These are phyloP conservation scores for Campoplex nolae DNA, from an alignment of 2,888 invertebrate species.

Conservation along the genomic window DNA sequence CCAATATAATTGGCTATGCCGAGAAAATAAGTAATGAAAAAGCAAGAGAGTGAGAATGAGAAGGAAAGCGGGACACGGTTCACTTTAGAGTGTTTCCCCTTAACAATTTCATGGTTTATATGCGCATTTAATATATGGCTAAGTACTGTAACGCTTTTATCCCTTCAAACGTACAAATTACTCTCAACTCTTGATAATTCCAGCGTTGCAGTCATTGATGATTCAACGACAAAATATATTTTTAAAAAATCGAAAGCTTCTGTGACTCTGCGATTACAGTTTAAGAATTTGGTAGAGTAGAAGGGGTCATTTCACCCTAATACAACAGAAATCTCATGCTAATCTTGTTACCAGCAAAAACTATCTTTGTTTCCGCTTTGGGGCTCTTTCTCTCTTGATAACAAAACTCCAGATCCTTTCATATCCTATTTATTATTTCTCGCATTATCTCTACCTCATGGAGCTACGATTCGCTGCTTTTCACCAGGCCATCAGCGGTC, in stretches of 20 bases:
- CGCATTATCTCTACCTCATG: not conserved
- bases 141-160: not conserved
- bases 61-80: not conserved
- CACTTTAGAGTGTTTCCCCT: constrained; percentile 18
- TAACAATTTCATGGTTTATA: constrained; percentile 19
- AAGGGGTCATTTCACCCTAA: no score
- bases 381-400: constrained; percentile 57
- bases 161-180: no score
- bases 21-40: not conserved
- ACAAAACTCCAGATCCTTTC: constrained; percentile 63
- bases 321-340: not conserved
- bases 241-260: no score
- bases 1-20: constrained; percentile 45
- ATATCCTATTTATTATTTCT: constrained; percentile 57
- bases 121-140: not conserved
- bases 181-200: no score
- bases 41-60: not conserved
- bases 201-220: no score
- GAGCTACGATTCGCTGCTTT: constrained; percentile 7
- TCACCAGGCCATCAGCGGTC: constrained; percentile 29
- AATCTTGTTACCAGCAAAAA: constrained; percentile 67
- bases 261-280: no score
- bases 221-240: no score
- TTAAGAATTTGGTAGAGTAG: no score
- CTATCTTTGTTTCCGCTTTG: constrained; percentile 64